These are phyloP conservation scores for Endotricha flammealis DNA, from an alignment of 2,888 invertebrate species.

Conservation along the genomic window DNA sequence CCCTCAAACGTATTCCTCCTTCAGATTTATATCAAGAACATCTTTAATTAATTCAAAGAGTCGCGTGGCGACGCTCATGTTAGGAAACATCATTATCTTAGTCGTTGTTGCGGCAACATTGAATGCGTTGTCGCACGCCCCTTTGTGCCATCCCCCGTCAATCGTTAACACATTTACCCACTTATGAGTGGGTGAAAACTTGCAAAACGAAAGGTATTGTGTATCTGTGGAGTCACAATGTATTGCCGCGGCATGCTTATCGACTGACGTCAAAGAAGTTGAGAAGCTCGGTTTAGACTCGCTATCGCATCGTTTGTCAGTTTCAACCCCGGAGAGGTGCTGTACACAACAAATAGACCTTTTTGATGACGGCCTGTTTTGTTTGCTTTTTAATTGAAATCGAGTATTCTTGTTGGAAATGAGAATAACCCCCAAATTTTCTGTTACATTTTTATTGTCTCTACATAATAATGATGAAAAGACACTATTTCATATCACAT, in stretches of 20 bases:
- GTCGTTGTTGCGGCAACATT: slow-evolving; percentile 45
- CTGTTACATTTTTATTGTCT: background rate
- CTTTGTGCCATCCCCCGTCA: slow-evolving; percentile 55
- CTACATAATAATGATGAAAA: too few species aligned
- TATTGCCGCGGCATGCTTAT: slow-evolving; percentile 53
- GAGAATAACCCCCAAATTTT: background rate
- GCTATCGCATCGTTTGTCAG: slow-evolving; percentile 70
- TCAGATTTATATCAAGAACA: slow-evolving; percentile 19
- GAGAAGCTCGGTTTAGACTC: slow-evolving; percentile 69
- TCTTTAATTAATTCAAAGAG: slow-evolving; percentile 41
- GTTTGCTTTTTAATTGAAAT: slow-evolving; percentile 59
- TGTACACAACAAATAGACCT: slow-evolving; percentile 64
- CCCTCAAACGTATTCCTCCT: background rate
- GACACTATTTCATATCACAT: too few species aligned
- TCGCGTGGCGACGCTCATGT: slow-evolving; percentile 28
- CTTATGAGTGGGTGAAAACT: slow-evolving; percentile 71
- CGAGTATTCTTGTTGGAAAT: slow-evolving; percentile 13
- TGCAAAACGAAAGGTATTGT: slow-evolving; percentile 69
- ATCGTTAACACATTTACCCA: slow-evolving; percentile 76
- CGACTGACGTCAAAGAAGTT: slow-evolving; percentile 73
- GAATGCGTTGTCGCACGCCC: slow-evolving; percentile 33
- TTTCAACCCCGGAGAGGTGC: slow-evolving; percentile 56
- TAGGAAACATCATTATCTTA: slow-evolving; percentile 60
- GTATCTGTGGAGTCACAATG: slow-evolving; percentile 44
- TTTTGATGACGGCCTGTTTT: slow-evolving; percentile 49